A percentile compares a stretch with the other conserved stretches of the same genome.
Conservation (phyloP, 2,113 vertebrate genomes). For the Dicrurus megarhynchus region DNA sequence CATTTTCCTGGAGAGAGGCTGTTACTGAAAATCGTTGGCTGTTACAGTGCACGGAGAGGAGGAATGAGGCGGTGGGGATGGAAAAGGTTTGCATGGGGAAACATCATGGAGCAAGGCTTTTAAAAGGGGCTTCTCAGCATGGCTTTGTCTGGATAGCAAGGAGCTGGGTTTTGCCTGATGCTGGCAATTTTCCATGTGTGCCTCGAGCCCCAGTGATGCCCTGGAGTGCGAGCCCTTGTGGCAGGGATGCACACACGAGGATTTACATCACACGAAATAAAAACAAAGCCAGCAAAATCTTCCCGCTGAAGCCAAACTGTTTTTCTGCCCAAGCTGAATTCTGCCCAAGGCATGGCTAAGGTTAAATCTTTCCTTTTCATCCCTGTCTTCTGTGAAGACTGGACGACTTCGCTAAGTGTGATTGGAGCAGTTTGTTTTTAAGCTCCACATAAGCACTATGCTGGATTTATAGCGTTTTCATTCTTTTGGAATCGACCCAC, state of each 20-base stretch:
- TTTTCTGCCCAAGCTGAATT: neutral
- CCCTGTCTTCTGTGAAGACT: slow-evolving; percentile 59
- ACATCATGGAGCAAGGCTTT: neutral
- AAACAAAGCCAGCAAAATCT: neutral
- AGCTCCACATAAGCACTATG: slow-evolving; percentile 78
- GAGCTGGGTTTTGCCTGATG: neutral
- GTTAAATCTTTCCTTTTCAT: slow-evolving; percentile 62
- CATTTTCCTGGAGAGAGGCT: slow-evolving; percentile 12
- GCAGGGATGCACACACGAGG: neutral
- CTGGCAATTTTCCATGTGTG: rapidly evolving
- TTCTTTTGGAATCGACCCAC: slow-evolving; percentile 78
- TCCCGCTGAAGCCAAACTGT: neutral
- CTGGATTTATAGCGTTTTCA: slow-evolving; percentile 80
- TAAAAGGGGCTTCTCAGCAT: neutral
- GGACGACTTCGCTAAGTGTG: slow-evolving; percentile 74
- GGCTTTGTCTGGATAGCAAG: neutral
- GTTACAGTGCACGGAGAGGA: neutral
- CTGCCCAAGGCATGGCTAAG: slow-evolving; percentile 48
- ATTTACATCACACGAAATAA: neutral
- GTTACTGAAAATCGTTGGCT: neutral
- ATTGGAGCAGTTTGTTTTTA: slow-evolving; percentile 83
- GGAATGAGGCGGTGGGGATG: neutral
- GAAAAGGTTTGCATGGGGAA: neutral
- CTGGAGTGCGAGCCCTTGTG: neutral
- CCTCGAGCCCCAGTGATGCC: neutral